A percentile compares a stretch with the other conserved stretches of the same genome.
These are phyloP conservation scores for Tragelaphus strepsiceros DNA, from an alignment of 2,113 vertebrate species.

Conservation along the genomic window DNA sequence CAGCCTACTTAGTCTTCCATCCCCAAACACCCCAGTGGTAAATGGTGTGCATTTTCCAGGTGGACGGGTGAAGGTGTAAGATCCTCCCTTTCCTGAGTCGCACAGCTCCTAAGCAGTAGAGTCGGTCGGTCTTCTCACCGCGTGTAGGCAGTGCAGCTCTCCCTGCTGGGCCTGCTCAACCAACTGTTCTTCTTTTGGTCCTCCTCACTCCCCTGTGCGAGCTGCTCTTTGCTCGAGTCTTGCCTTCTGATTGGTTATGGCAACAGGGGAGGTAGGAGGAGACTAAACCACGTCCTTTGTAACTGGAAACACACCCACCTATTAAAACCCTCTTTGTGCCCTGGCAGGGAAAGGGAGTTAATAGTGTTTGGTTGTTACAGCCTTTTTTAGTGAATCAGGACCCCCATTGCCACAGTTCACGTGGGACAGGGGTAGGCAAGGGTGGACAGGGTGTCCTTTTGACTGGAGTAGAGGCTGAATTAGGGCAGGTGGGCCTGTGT, in stretches of 20 bases:
- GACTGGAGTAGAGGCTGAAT: background rate
- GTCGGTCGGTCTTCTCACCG: background rate
- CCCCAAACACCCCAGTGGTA: too few species aligned
- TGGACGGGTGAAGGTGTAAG: background rate
- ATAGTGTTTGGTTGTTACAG: background rate
- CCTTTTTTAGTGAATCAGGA: background rate
- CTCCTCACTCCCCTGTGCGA: accelerated
- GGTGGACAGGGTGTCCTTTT: background rate
- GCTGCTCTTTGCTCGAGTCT: background rate
- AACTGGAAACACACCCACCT: background rate
- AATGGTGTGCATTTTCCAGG: background rate
- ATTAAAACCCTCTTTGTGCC: background rate
- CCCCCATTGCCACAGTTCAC: accelerated
- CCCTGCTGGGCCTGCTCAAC: background rate
- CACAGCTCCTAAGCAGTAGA: background rate
- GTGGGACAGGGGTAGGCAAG: background rate
- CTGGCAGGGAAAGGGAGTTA: accelerated
- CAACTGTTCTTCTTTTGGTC: accelerated
- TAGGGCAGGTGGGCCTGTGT: background rate
- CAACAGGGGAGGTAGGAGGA: background rate
- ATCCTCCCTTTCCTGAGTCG: background rate
- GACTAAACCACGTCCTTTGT: too few species aligned
- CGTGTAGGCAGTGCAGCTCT: background rate
- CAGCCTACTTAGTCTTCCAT: background rate
- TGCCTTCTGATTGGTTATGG: accelerated